These are phyloP conservation scores for Euwallacea similis DNA, from an alignment of 1,140 invertebrate genomes.

Conservation along the genomic window DNA sequence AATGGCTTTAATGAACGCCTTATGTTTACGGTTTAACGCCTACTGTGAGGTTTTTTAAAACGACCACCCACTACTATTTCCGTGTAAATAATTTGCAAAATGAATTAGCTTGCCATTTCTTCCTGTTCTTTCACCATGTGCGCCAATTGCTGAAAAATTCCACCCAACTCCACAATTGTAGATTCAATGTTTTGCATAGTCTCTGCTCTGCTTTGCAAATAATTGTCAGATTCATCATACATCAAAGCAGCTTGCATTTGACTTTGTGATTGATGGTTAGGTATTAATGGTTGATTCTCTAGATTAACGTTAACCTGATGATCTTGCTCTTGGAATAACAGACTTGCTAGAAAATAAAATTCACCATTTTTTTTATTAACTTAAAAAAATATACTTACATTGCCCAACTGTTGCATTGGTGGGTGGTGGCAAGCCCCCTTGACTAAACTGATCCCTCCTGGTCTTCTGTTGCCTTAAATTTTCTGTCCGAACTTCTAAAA, in stretches of 20 bases:
- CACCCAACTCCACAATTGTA: slow-evolving; percentile 98
- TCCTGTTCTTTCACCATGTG: slow-evolving; percentile 99
- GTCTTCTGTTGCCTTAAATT: slow-evolving; percentile 95
- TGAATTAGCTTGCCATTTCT: slow-evolving; percentile 71
- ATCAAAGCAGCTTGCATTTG: slow-evolving; percentile 68
- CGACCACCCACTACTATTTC: not conserved
- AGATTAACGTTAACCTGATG: slow-evolving; percentile 74
- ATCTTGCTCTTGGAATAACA: slow-evolving; percentile 67
- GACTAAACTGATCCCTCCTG: slow-evolving; percentile 92
- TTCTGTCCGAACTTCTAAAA: slow-evolving; percentile 85
- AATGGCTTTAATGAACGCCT: too few species aligned
- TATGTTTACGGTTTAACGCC: not conserved
- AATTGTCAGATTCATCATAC: slow-evolving; percentile 85
- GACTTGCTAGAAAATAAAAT: slow-evolving; percentile 44
- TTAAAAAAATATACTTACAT: slow-evolving; percentile 31
- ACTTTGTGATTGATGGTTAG: slow-evolving; percentile 53
- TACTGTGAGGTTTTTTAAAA: not conserved
- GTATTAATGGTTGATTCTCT: slow-evolving; percentile 56
- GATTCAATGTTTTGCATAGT: slow-evolving; percentile 99
- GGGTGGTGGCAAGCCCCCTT: slow-evolving; percentile 74
- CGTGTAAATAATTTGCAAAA: slow-evolving; percentile 51
- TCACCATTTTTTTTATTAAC: not conserved
- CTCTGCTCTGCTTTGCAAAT: slow-evolving; percentile 90
- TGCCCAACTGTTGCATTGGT: slow-evolving; percentile 41
- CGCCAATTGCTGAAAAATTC: slow-evolving; percentile 96